Evolutionary conservation across 2,888 invertebrate species (phyloP), one percentile per base, ranked within the genome.

Genomic region (Epinotia bilunana): DNA sequence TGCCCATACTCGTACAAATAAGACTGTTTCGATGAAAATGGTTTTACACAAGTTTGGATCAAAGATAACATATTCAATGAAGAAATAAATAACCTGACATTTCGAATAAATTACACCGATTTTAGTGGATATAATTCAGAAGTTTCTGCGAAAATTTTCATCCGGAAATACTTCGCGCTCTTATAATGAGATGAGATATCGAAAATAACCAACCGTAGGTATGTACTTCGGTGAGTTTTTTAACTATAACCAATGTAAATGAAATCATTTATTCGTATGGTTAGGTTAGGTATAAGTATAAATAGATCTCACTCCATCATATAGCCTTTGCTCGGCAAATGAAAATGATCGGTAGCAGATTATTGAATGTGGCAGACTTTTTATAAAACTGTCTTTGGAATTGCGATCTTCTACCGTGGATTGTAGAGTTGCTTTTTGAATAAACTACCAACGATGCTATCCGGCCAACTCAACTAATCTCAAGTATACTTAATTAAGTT

Each of bases 61-160:
- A 74, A 74, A 74, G 43, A 67, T 55, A 67, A 75, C n/a, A 55
- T 33, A 65, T 57, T 70, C 57, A 73, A 62, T 49, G 69, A 64
- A 49, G 20, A 74, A 64, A 39, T 61, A 70, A 74, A 75, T 46
- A 71, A 57, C 16, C 63, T 70, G 71, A 67, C 18, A 23, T 43
- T 61, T 61, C 53, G 11, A 70, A 67, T 67, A 67, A 33, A 75
- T 75, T 33, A 61, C 18, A 72, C 23, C 20, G 46, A 43, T 58
- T 70, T 65, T 43, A 70, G 33, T 63, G 18, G 28, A 49, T 62
- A 62, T 57, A 39, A n/a, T 43, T 60, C 20, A 74, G 23, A 53
- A 53, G 46, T 13, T 74, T 39, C 58, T 60, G 64, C 58, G 23
- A 74, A 61, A 43, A 53, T 18, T 2, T 53, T n/a, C 49, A 12